phyloP scores from a whole-genome alignment of 1,140 invertebrate genomes.

The Cephus cinctus region DNA sequence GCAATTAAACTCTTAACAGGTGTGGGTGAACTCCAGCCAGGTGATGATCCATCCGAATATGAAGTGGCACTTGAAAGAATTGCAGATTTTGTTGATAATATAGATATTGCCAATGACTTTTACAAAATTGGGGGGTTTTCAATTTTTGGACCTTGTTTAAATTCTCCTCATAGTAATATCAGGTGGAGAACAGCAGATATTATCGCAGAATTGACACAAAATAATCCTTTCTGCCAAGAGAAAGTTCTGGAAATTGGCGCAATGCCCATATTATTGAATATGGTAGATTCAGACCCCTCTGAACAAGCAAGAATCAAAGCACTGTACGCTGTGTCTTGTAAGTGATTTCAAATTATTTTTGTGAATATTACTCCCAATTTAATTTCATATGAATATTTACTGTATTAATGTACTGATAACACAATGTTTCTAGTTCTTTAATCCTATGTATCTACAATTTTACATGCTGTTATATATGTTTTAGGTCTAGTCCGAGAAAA shows the following conservation, averaged over 20 bases:
- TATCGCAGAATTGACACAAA: constrained; percentile 73
- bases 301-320: constrained; percentile 65
- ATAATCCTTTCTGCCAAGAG: constrained; percentile 75
- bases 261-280: constrained; percentile 64
- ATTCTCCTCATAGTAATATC: constrained; percentile 62
- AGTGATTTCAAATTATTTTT: constrained; percentile 40
- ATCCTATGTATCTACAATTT: neutral
- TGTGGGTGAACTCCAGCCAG: constrained; percentile 51
- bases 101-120: constrained; percentile 78
- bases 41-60: constrained; percentile 58
- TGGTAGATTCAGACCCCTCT: constrained; percentile 63
- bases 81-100: constrained; percentile 65
- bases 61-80: constrained; percentile 63
- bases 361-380: neutral
- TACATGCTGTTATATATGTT: constrained; percentile 21
- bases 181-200: constrained; percentile 65
- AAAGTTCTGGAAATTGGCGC: constrained; percentile 63
- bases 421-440: neutral
- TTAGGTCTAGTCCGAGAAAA: constrained; percentile 65
- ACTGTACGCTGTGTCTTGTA: constrained; percentile 75
- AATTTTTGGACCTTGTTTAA: constrained; percentile 66
- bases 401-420: neutral
- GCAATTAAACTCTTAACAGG: constrained; percentile 61
- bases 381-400: neutral
- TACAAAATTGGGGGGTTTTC: constrained; percentile 77